Base-by-base conservation (phyloP, 2,113 vertebrate genomes). In the Cottus gobio region DNA sequence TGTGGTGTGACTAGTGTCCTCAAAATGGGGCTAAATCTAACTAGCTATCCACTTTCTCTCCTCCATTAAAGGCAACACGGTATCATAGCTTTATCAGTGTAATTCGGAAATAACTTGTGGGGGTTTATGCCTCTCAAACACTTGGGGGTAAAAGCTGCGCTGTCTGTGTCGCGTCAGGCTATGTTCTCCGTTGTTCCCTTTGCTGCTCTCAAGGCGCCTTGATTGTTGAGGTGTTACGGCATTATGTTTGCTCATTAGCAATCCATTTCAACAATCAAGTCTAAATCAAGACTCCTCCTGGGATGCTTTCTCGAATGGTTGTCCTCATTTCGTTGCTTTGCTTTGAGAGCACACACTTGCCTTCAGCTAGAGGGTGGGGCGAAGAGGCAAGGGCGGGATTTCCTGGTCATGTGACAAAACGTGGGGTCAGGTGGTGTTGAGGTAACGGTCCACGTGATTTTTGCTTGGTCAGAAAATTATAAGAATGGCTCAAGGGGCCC, bases 11-110 rank as follows among this genome's bases (percentile, higher is more conserved):
- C 61, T 46, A 56, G 58, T 84, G 84, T 87, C 70, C 77, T 73
- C 24, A 31, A 85, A 88, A 77, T 11, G 80, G 72, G 68, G 46
- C 56, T 77, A 50, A 77, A 80, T 82, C 78, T 69, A 79, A 72
- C 69, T 46, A 73, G 58, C 54, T 75, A 65, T 85, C 82, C 70
- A 85, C 89, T 71, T 71, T 39, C 84, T 82, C 79, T 87, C 84
- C 88, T 89, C 83, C 74, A 1, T 88, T 87, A 92, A 94, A 93
- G 93, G 92, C 93, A 94, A 88, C 88, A 82, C 44, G 93, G 93
- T 90, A 89, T 93, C 85, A 80, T 92, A 92, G 90, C 86, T 92
- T 91, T 44, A 73, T 87, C 64, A 76, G 80, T 67, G 73, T 79
- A 71, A 85, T 69, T 84, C 79, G 74, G 71, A 80, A 75, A 85